These are phyloP conservation scores for Orbicella faveolata DNA, from an alignment of 64 coral and sea anemone species.

Conservation along the genomic window DNA sequence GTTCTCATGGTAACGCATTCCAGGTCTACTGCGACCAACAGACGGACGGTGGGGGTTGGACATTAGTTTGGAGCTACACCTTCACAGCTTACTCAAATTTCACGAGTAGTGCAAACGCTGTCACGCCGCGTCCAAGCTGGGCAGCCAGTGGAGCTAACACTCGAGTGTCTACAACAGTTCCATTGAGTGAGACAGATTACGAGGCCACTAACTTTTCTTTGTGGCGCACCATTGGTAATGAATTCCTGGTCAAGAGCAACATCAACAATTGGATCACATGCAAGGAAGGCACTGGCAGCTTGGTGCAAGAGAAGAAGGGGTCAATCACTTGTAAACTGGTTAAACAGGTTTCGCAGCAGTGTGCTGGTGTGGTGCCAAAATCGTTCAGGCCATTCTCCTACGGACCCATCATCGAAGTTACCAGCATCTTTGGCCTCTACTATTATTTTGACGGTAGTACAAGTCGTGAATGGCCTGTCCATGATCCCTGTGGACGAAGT, in stretches of 20 bases:
- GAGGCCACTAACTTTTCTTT: conserved; percentile 52
- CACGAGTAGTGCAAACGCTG: not conserved
- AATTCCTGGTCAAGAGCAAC: conserved; percentile 50
- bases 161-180: conserved; percentile 30
- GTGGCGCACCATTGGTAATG: conserved; percentile 38
- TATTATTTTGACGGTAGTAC: conserved; percentile 24
- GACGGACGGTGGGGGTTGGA: not conserved
- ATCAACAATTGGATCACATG: conserved; percentile 23
- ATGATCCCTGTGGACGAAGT: conserved; percentile 49
- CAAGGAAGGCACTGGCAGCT: conserved; percentile 14
- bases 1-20: too few species aligned
- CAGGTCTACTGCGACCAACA: too few species aligned
- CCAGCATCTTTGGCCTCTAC: not conserved
- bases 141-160: not conserved
- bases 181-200: conserved; percentile 22
- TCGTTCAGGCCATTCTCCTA: not conserved
- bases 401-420: not conserved
- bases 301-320: conserved; percentile 7
- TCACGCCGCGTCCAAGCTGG: conserved; percentile 37
- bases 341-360: conserved; percentile 2
- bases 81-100: conserved; percentile 1
- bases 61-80: conserved; percentile 24
- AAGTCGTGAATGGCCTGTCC: not conserved
- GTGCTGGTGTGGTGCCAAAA: not conserved
- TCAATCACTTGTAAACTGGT: conserved; percentile 31